Evolutionary conservation across 2,113 vertebrate species (phyloP).

Genomic region (mouse (Mus musculus)): GRCm39 chrX:52368501-52369000

Average conservation of each 20-base stretch:
- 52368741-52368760: background rate
- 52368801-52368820: background rate
- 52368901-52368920: background rate
- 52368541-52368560: background rate
- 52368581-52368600: background rate
- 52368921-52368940: background rate
- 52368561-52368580: background rate
- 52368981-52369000: background rate
- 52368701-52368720: background rate
- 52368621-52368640: background rate
- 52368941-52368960: background rate
- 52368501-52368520: background rate
- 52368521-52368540: background rate
- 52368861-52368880: background rate
- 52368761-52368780: background rate
- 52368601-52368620: background rate
- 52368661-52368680: background rate
- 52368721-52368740: background rate
- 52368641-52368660: background rate
- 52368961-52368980: background rate
- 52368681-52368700: background rate
- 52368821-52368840: background rate
- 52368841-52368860: background rate
- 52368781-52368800: background rate
- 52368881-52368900: background rate